These are phyloP conservation scores for Puntigrus tetrazona DNA, from an alignment of 2,113 vertebrate genomes.

Conservation along the genomic window DNA sequence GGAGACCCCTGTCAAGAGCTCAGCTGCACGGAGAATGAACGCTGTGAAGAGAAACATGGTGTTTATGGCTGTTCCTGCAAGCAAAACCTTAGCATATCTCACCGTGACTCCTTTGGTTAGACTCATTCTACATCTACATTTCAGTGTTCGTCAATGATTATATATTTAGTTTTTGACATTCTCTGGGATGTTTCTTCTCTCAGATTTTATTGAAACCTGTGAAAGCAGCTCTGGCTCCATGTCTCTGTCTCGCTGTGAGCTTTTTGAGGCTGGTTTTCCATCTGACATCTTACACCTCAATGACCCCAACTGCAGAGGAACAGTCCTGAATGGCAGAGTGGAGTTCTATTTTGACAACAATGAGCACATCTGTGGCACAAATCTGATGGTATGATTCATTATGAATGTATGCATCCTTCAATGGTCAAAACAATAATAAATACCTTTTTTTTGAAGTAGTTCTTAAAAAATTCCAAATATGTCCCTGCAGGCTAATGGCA, in stretches of 20 bases:
- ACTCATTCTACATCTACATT: background rate
- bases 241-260: conserved; percentile 71
- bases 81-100: conserved; percentile 42
- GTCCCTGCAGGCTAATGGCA: conserved; percentile 32
- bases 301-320: conserved; percentile 63
- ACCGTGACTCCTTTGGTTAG: conserved; percentile 61
- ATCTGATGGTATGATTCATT: conserved; percentile 57
- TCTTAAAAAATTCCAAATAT: background rate
- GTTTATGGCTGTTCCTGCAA: conserved; percentile 73
- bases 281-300: conserved; percentile 60
- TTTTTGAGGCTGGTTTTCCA: conserved; percentile 71
- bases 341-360: conserved; percentile 67
- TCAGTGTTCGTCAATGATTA: background rate
- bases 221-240: conserved; percentile 59
- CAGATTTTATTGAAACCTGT: conserved; percentile 67
- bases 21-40: conserved; percentile 67
- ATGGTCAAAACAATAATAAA: background rate
- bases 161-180: background rate
- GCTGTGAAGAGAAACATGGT: conserved; percentile 69
- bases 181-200: background rate
- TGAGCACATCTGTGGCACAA: conserved; percentile 64
- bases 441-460: no score
- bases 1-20: conserved; percentile 64
- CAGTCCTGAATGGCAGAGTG: conserved; percentile 59
- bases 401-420: background rate